phyloP scores from a whole-genome alignment of 2,797 vertebrate species.

The Ctenopoma multispine region DNA sequence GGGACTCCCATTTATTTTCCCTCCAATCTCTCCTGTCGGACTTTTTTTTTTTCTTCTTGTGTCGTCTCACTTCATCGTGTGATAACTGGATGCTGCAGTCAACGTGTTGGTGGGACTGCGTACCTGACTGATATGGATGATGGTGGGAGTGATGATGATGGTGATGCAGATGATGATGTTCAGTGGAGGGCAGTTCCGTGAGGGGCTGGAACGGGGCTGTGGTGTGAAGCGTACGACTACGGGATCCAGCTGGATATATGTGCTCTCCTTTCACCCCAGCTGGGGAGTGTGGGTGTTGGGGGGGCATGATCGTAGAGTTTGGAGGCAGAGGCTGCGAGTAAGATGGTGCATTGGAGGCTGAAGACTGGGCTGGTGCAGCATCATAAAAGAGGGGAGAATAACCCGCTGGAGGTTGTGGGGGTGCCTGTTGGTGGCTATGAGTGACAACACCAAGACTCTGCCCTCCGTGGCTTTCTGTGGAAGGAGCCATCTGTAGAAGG shows the following conservation, averaged over 20 bases:
- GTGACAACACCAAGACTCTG: conserved; percentile 81
- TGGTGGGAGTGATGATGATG: conserved; percentile 85
- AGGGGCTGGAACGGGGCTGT: conserved; percentile 84
- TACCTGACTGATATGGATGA: conserved; percentile 81
- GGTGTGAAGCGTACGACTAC: conserved; percentile 82
- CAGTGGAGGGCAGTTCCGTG: conserved; percentile 80
- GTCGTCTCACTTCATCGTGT: conserved; percentile 80
- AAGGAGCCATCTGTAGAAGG: conserved; percentile 85
- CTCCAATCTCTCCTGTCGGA: conserved; percentile 81
- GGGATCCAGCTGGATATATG: conserved; percentile 81
- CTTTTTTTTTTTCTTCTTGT: conserved; percentile 88
- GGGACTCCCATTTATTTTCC: conserved; percentile 79
- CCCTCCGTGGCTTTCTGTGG: conserved; percentile 78
- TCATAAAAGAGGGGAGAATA: conserved; percentile 88
- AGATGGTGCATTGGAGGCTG: conserved; percentile 76
- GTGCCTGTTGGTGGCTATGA: conserved; percentile 83
- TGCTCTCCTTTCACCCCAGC: conserved; percentile 87
- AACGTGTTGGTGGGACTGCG: conserved; percentile 70
- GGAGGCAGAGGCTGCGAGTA: conserved; percentile 86
- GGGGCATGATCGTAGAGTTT: conserved; percentile 85
- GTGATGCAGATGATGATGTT: conserved; percentile 81
- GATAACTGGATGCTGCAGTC: conserved; percentile 78
- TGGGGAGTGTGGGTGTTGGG: conserved; percentile 86
- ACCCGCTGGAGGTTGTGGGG: conserved; percentile 80
- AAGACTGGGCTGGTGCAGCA: conserved; percentile 77